A percentile compares a stretch with the other conserved stretches of the same genome.
Evolutionary conservation across 2,888 invertebrate genomes (phyloP).

Genomic region (Odontocolon sp.): DNA sequence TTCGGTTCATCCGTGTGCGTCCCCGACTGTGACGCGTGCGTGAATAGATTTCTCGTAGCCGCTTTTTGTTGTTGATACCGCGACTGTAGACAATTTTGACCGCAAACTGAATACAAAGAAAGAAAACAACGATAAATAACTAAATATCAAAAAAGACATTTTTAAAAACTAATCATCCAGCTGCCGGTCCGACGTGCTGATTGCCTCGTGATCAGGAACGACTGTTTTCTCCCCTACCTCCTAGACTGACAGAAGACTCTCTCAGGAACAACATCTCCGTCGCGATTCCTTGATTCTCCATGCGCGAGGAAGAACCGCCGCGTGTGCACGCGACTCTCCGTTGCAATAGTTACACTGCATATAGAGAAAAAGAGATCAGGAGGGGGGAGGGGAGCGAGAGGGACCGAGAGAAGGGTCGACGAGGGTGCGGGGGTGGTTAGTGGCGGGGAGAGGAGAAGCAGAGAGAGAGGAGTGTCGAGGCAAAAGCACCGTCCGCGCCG

Average conservation of each 20-base stretch:
- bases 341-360: slow-evolving; percentile 49
- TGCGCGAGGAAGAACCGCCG: slow-evolving; percentile 25
- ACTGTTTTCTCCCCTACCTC: too few species aligned
- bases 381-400: slow-evolving; percentile 5
- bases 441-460: slow-evolving; percentile 28
- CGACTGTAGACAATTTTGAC: too few species aligned
- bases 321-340: slow-evolving; percentile 47
- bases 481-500: slow-evolving; percentile 42
- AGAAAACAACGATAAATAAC: too few species aligned
- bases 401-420: slow-evolving; percentile 21
- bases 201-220: too few species aligned
- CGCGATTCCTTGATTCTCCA: not conserved
- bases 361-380: slow-evolving; percentile 24
- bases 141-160: too few species aligned
- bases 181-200: too few species aligned
- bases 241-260: too few species aligned
- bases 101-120: too few species aligned
- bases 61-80: not conserved
- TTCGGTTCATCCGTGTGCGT: slow-evolving; percentile 43
- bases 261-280: too few species aligned
- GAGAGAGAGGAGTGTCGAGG: slow-evolving; percentile 39
- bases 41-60: slow-evolving; percentile 20
- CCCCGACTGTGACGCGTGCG: slow-evolving; percentile 29
- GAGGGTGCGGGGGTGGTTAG: too few species aligned
- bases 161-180: too few species aligned